Percentiles rank a stretch among this genome's conserved stretches.
phyloP scores from a whole-genome alignment of 2,797 vertebrate genomes.

The Micromesistius poutassou region DNA sequence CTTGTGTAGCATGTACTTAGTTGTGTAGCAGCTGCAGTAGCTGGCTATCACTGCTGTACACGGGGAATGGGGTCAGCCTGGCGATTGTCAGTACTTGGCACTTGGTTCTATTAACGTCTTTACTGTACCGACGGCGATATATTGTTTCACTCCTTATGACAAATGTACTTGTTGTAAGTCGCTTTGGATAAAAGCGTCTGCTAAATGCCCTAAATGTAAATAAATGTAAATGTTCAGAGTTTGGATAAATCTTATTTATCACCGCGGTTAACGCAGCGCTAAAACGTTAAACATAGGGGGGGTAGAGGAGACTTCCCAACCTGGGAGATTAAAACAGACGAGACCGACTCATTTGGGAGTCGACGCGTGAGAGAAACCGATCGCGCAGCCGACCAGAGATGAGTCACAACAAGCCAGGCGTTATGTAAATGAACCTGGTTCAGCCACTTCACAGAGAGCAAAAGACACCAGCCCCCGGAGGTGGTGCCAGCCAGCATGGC shows the following conservation, averaged over 20 bases:
- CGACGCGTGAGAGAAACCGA: slow-evolving; percentile 25
- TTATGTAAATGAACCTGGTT: slow-evolving; percentile 39
- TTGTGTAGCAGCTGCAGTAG: too few species aligned
- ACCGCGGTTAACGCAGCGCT: not conserved
- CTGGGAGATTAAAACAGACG: not conserved
- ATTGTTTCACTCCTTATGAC: too few species aligned
- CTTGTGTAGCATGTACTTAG: too few species aligned
- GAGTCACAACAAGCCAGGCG: slow-evolving; percentile 47
- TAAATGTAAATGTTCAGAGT: not conserved
- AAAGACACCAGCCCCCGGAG: slow-evolving; percentile 40
- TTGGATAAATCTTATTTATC: not conserved
- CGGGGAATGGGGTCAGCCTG: too few species aligned
- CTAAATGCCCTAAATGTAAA: too few species aligned
- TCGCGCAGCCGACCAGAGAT: slow-evolving; percentile 41
- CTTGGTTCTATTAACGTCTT: too few species aligned
- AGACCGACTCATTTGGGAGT: slow-evolving; percentile 7
- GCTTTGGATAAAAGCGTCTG: too few species aligned
- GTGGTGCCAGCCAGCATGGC: not conserved
- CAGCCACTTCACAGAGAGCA: slow-evolving; percentile 32
- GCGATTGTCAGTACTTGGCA: too few species aligned
- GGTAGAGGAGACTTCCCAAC: slow-evolving; percentile 6
- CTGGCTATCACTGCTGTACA: too few species aligned
- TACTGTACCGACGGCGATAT: too few species aligned
- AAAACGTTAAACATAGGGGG: not conserved
- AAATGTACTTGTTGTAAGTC: too few species aligned